Base-by-base conservation (phyloP, 2,113 vertebrate species). In the Paratilapia polleni region DNA sequence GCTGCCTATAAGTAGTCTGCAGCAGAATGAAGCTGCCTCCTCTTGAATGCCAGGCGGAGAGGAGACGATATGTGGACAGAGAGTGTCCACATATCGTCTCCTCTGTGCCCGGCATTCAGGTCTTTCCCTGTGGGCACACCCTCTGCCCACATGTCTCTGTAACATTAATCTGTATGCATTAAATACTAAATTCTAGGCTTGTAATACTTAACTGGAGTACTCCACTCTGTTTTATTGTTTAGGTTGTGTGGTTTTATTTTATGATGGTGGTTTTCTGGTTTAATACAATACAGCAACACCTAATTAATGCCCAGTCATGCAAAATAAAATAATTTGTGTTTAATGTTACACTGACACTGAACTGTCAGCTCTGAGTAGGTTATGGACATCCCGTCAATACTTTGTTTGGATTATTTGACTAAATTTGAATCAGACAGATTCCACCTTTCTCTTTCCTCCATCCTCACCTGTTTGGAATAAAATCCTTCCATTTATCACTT, bases 1-100 rank as follows among this genome's bases (percentile, higher is more conserved):
- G 4, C 85, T 6, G 80, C 56, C 85, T 88, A 84, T 85, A 85
- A 87, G 89, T 88, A 89, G 87, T 87, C 77, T 90, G 70, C 76
- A 59, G 58, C 77, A 76, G 77, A 62, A 75, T 77, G 75, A 70
- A 60, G 59, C 54, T 26, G 56, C 47, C 41, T 76, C 43, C 43
- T 2, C 43, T 15, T 2, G 5, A 47, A 5, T 47, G 43, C 14
- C 5, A 13, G 43, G 43, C 14, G 5, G 43, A 47, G 43, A 15
- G 43, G 43, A 43, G 63, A 36, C n/a, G n/a, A 52, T 52, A 28
- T 52, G 43, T 11, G 0, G 41, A 41, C 64, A 49, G 22, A 0
- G 41, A 70, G 64, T 49, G 1, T 49, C 64, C 64, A 12, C 64
- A 28, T 68, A 49, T 24, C 64, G 15, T 24, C 41, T 20, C 66